These are phyloP conservation scores for Coracias cyanogaster DNA, from an alignment of 2,797 vertebrate species.

Conservation along the genomic window DNA sequence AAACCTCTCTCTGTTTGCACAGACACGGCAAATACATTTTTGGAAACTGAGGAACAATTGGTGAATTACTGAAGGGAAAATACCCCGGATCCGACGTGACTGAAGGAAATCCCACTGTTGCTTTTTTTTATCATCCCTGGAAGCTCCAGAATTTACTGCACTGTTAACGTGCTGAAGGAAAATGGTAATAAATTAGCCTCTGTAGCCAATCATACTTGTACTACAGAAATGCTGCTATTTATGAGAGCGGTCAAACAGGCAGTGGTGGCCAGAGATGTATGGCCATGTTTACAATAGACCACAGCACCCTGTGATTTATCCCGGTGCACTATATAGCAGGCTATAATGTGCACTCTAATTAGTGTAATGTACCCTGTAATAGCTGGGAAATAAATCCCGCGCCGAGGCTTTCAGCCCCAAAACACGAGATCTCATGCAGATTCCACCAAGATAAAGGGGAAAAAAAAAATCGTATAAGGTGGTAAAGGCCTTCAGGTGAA, in stretches of 20 bases:
- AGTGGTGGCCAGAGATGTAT: conserved; percentile 27
- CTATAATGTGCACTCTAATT: not conserved
- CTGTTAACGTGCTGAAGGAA: conserved; percentile 3
- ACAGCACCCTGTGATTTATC: not conserved
- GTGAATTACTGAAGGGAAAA: not conserved
- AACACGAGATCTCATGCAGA: not conserved
- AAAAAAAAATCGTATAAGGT: accelerated
- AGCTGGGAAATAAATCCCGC: conserved; percentile 30
- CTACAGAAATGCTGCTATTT: not conserved
- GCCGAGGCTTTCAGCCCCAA: not conserved
- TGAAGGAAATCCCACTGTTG: conserved; percentile 2
- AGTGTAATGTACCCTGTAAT: conserved; percentile 37
- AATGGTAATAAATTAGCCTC: conserved; percentile 31
- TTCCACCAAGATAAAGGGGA: not conserved
- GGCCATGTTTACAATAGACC: not conserved
- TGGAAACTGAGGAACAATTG: not conserved
- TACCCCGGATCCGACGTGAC: not conserved
- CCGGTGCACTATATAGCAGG: not conserved
- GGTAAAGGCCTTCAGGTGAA: not conserved
- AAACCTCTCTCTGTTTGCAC: not conserved
- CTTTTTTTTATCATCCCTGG: accelerated
- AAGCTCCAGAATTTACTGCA: not conserved
- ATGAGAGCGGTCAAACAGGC: conserved; percentile 22
- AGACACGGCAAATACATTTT: not conserved
- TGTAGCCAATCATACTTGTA: not conserved